Evolutionary conservation across 1,140 invertebrate species (phyloP), one percentile per base, ranked within the genome.

Genomic region (Thaumetopoea pityocampa): DNA sequence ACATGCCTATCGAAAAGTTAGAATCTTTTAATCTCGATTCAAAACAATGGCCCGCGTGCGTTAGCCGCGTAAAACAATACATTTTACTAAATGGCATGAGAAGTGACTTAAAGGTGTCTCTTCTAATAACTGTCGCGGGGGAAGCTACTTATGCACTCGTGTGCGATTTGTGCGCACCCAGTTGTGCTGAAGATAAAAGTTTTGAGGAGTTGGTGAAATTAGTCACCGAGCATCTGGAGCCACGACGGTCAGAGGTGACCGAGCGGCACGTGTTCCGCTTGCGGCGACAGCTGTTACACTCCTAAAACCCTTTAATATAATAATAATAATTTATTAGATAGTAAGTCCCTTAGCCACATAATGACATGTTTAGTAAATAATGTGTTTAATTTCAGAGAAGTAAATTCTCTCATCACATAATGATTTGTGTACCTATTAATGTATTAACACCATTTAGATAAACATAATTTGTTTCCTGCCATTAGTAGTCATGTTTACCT

Each of bases 121-220:
- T 56, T 30, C 41, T 67, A 29, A 57, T 64, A 11, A 68, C 62
- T 0, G 30, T 58, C 3, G 56, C 63, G 0, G 58, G 58, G 1
- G 58, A 56, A 3, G 30, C 18, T 2, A 58, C 49, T 0, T 60
- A 68, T 24, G 6, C 24, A 1, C 23, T 69, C 12, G 63, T 67
- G 63, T 64, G 59, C 18, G 63, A 67, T 29, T 42, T 66, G 23
- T 59, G 66, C 49, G 22, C 59, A n/a, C 62, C 54, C 0, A 30
- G 28, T 0, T 14, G 33, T 12, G 52, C 61, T 0, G 65, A 65
- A 26, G 8, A 28, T 5, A 57, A 59, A 44, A 26, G 27, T 2
- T 57, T 40, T 23, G 50, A 48, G 7, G 36, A 54, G 26, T 26
- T 66, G 5, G 58, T 59, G 2, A 20, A 43, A 14, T 10, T 61